Conservation (phyloP, 2,797 vertebrate genomes). For the Lindbergichthys nudifrons region DNA sequence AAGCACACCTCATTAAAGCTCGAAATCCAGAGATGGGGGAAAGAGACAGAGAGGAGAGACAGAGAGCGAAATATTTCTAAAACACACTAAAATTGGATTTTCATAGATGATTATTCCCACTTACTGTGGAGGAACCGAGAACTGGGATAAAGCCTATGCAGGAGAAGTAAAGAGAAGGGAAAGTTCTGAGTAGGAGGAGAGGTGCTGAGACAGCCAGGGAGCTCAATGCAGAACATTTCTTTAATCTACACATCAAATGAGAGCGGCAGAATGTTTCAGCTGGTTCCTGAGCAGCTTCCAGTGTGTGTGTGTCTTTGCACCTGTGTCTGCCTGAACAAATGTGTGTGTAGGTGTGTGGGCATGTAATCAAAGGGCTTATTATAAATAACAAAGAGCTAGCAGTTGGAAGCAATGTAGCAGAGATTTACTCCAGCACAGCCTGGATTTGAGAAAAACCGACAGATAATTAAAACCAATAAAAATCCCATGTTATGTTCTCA, state of each 20-base stretch:
- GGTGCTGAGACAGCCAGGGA: slow-evolving; percentile 61
- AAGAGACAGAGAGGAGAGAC: slow-evolving; percentile 1
- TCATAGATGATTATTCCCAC: slow-evolving; percentile 34
- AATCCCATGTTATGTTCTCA: slow-evolving; percentile 43
- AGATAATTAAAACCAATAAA: slow-evolving; percentile 65
- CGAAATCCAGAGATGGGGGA: slow-evolving; percentile 17
- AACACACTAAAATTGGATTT: slow-evolving; percentile 39
- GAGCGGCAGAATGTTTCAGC: slow-evolving; percentile 53
- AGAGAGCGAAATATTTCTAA: slow-evolving; percentile 17
- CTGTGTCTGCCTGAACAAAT: slow-evolving; percentile 51
- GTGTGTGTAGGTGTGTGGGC: slow-evolving; percentile 2
- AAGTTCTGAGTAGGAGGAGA: slow-evolving; percentile 56
- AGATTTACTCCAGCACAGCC: slow-evolving; percentile 33
- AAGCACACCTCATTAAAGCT: slow-evolving; percentile 65
- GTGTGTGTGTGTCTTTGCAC: slow-evolving; percentile 25
- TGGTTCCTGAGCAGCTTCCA: slow-evolving; percentile 31
- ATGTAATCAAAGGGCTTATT: slow-evolving; percentile 60
- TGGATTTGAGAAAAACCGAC: slow-evolving; percentile 42
- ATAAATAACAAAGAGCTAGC: slow-evolving; percentile 67
- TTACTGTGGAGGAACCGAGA: slow-evolving; percentile 34
- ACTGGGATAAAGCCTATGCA: slow-evolving; percentile 27
- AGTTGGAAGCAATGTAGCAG: slow-evolving; percentile 54
- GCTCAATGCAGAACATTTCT: slow-evolving; percentile 58
- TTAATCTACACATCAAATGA: slow-evolving; percentile 83
- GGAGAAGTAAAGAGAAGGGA: slow-evolving; percentile 25